These are phyloP conservation scores for Dicrurus megarhynchus DNA, from an alignment of 2,113 vertebrate species.

Conservation along the genomic window DNA sequence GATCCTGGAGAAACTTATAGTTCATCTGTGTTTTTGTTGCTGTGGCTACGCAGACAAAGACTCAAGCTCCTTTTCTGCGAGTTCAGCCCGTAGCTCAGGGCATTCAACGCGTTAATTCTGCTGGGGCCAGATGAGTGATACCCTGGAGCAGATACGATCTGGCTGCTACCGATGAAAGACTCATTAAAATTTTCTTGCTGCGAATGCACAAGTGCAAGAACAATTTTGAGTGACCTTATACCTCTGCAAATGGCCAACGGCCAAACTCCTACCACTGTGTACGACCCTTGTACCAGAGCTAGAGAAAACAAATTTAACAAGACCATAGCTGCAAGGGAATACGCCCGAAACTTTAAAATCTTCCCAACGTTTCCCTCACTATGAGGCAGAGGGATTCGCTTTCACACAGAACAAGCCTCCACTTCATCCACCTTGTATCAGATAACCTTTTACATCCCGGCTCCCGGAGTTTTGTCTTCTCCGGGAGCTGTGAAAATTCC, in stretches of 20 bases:
- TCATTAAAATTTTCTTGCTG: slow-evolving; percentile 48
- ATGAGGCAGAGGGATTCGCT: background rate
- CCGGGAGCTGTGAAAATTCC: slow-evolving; percentile 59
- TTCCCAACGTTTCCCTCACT: background rate
- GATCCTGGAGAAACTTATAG: background rate
- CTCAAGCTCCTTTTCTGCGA: background rate
- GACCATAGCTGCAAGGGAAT: background rate
- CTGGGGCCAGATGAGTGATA: slow-evolving; percentile 34
- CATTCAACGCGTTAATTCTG: background rate
- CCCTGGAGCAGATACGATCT: background rate
- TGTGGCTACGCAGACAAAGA: background rate
- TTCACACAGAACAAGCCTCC: slow-evolving; percentile 27
- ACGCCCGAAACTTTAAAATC: background rate
- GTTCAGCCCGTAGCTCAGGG: background rate
- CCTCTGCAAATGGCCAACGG: background rate
- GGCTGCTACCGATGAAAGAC: slow-evolving; percentile 5
- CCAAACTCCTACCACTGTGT: background rate
- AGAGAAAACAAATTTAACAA: slow-evolving; percentile 33
- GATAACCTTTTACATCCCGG: slow-evolving; percentile 62
- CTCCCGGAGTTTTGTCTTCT: slow-evolving; percentile 42
- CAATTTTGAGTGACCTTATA: slow-evolving; percentile 10
- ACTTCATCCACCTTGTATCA: slow-evolving; percentile 32
- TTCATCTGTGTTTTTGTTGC: background rate
- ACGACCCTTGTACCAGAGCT: background rate
- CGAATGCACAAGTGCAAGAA: background rate